These are phyloP conservation scores for Andrena cerasifolii DNA, from an alignment of 1,140 invertebrate genomes.

Conservation along the genomic window DNA sequence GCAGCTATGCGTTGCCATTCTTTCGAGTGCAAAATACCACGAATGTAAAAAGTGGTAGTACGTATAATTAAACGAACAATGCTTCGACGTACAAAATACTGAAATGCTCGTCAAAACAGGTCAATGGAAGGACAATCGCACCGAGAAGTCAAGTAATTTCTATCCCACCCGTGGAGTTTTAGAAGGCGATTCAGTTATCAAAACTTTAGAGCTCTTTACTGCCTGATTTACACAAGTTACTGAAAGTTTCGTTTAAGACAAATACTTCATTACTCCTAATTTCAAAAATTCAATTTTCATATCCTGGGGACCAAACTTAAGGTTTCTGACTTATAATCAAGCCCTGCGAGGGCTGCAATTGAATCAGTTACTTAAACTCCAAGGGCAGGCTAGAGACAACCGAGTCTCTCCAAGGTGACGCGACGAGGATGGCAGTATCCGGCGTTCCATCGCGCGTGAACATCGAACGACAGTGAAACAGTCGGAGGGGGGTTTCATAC, in stretches of 20 bases:
- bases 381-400: not conserved
- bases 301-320: too few species aligned
- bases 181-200: too few species aligned
- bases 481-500: conserved; percentile 29
- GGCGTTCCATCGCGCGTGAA: conserved; percentile 52
- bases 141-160: not conserved
- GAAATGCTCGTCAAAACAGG: not conserved
- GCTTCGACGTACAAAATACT: not conserved
- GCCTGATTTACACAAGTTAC: not conserved
- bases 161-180: not conserved
- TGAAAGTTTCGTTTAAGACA: too few species aligned
- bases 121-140: not conserved
- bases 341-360: not conserved
- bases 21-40: not conserved
- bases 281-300: too few species aligned
- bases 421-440: conserved; percentile 23
- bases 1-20: not conserved
- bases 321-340: not conserved
- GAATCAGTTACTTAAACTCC: too few species aligned
- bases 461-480: conserved; percentile 52
- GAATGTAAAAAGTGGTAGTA: not conserved
- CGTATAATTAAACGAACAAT: not conserved
- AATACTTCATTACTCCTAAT: too few species aligned
- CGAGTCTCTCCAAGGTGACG: not conserved
- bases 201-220: too few species aligned